A percentile compares a stretch with the other conserved stretches of the same genome.
phyloP scores from a whole-genome alignment of 2,113 vertebrate species.

The Coptodon bakossiorum region DNA sequence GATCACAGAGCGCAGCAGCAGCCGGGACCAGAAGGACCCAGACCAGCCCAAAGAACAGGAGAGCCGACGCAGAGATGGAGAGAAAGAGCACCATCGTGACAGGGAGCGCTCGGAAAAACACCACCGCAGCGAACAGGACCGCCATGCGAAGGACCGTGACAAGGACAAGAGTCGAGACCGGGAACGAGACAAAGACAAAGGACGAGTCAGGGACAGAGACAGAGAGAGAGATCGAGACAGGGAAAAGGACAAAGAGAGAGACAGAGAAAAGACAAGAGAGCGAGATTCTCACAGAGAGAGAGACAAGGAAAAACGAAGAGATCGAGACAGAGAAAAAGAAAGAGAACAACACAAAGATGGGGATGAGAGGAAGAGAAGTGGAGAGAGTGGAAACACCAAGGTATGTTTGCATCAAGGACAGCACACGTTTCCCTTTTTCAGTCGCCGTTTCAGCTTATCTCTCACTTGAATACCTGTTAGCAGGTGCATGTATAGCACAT shows the following conservation, averaged over 20 bases:
- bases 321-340: slow-evolving; percentile 29
- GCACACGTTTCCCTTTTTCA: not conserved
- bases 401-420: not conserved
- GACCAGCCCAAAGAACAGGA: slow-evolving; percentile 74
- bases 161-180: slow-evolving; percentile 63
- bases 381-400: slow-evolving; percentile 35
- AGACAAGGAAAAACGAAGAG: slow-evolving; percentile 63
- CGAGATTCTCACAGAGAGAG: slow-evolving; percentile 45
- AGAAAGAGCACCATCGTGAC: slow-evolving; percentile 65
- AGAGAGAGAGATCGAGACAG: slow-evolving; percentile 39
- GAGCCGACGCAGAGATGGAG: slow-evolving; percentile 64
- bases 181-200: slow-evolving; percentile 65
- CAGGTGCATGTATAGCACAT: not conserved
- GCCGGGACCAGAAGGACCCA: slow-evolving; percentile 72
- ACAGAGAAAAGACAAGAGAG: slow-evolving; percentile 48
- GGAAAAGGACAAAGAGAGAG: slow-evolving; percentile 52
- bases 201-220: slow-evolving; percentile 51
- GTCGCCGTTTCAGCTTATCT: not conserved
- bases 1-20: slow-evolving; percentile 74
- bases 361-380: slow-evolving; percentile 14
- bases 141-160: slow-evolving; percentile 49
- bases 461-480: not conserved
- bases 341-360: slow-evolving; percentile 27
- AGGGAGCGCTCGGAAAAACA: slow-evolving; percentile 57
- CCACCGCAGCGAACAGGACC: slow-evolving; percentile 55